Evolutionary conservation across 2,113 vertebrate genomes (phyloP), one percentile per base, ranked within the genome.

Genomic region (Odontophorus gujanensis): DNA sequence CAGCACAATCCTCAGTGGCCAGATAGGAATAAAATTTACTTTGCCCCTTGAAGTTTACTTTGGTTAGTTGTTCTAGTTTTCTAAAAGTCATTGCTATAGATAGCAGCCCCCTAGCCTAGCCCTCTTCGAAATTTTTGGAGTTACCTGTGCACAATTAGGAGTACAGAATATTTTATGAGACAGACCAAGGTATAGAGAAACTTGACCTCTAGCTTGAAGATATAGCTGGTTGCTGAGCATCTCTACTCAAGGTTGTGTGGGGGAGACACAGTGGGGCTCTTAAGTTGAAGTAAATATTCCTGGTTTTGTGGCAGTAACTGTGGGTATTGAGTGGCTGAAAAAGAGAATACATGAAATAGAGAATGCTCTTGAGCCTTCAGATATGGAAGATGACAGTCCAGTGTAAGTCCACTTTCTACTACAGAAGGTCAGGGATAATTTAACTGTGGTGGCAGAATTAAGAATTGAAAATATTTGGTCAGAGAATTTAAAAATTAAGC

Each of bases 401-500:
- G 51, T 36, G 43, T 34, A 50, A 34, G 81, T 57, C 43, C 61
- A 73, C 34, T 76, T 78, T 67, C 59, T 77, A 32, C 40, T 79
- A 80, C 32, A 58, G 75, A 81, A 83, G 81, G 32, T 79, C 65
- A 78, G 25, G 21, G 18, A 83, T 5, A 51, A 61, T 69, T 91
- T 76, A 59, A 57, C 17, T 57, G n/a, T 81, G 30, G 24, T 50
- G 22, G 11, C 63, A 85, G 42, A 83, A 73, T 75, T 57, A 71
- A 59, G 42, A 95, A 92, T 87, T 65, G 40, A 53, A 96, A 96
- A 17, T 91, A 80, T 71, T 53, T 96, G 11, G 7, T 79, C 83
- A 53, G 14, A 42, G 28, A 66, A 87, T 28, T 71, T 45, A 66
- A 95, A 88, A 85, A 86, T 7, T 34, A 48, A 88, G 48, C 51